phyloP scores from a whole-genome alignment of 1,140 invertebrate genomes.

The Pogonomyrmex californicus region DNA sequence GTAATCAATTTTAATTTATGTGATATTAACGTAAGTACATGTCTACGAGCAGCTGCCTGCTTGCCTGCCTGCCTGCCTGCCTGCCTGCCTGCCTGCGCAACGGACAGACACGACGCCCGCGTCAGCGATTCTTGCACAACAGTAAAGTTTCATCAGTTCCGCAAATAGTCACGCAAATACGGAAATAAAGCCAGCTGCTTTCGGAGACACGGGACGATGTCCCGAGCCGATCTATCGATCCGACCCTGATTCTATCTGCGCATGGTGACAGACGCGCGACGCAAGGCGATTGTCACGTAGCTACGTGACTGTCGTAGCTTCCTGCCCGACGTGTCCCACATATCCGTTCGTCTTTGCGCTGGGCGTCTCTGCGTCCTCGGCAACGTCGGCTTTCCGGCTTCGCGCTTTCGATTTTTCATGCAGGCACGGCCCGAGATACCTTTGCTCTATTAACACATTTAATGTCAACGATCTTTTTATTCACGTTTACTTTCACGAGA shows the following conservation, averaged over 20 bases:
- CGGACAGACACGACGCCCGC: not conserved
- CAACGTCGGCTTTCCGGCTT: not conserved
- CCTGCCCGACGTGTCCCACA: constrained; percentile 82
- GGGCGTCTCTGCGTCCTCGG: constrained; percentile 3
- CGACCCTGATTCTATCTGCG: constrained; percentile 77
- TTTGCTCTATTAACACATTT: constrained; percentile 23
- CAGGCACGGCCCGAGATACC: not conserved
- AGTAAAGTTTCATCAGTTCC: constrained; percentile 34
- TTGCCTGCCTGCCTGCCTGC: not conserved
- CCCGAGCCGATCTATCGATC: constrained; percentile 58
- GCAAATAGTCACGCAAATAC: constrained; percentile 23
- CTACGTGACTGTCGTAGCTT: constrained; percentile 81
- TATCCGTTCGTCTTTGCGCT: constrained; percentile 71
- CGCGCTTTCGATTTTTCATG: constrained; percentile 31
- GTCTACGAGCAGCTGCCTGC: constrained; percentile 5
- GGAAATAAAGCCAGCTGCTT: constrained; percentile 28
- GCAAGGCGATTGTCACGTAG: constrained; percentile 77
- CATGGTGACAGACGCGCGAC: constrained; percentile 77
- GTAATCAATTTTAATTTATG: constrained; percentile 21
- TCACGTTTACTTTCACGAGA: constrained; percentile 5
- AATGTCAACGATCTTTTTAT: not conserved
- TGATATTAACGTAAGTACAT: constrained; percentile 30
- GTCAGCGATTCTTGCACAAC: constrained; percentile 23
- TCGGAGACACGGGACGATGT: constrained; percentile 20
- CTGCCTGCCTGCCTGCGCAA: constrained; percentile 10